Base-by-base conservation (phyloP, 2,113 vertebrate species). In the Syrrhaptes paradoxus region DNA sequence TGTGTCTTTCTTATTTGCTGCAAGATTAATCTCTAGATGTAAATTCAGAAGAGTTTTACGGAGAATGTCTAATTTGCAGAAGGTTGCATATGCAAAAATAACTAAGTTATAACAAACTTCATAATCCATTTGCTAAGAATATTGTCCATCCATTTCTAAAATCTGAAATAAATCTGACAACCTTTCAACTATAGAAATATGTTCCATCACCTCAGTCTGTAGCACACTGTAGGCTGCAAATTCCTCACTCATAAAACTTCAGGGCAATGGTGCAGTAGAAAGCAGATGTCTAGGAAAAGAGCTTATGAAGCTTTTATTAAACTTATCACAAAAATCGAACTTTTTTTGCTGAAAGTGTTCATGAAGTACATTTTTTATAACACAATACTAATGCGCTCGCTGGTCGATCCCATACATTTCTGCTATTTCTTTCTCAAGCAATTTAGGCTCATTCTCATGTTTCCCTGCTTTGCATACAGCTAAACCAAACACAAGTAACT, bases 301-400 rank as follows among this genome's bases (percentile, higher is more conserved):
- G 16, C 3, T 85, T 52, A 51, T 24, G 24, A 74, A 43, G 32
- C 4, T 76, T 90, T 72, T 9, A 1, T 72, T 70, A 87, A 91
- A 43, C 3, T 85, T 72, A 65, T 36, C 6, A 34, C 62, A 84
- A n/a, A 19, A 81, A 74, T 52, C 2, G 4, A 85, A 38, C 12
- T n/a, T 86, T 67, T 88, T 43, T 24, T 0, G 4, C 13, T 6
- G n/a, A 66, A 79, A 91, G 24, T 0, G 0, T 49, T 70, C 54
- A 36, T 26, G 11, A 21, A 73, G 12, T 41, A 36, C 15, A 26
- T 38, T 54, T 78, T 78, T 79, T 62, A 54, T 7, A 26, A 8
- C 54, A 65, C 16, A 46, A 20, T 5, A 66, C 26, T 24, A 52
- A 65, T 1, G 3, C 1, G 2, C 22, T 76, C 11, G 25, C 19